Conservation (phyloP, 2,888 invertebrate genomes). For the Caradrina clavipalpis region DNA sequence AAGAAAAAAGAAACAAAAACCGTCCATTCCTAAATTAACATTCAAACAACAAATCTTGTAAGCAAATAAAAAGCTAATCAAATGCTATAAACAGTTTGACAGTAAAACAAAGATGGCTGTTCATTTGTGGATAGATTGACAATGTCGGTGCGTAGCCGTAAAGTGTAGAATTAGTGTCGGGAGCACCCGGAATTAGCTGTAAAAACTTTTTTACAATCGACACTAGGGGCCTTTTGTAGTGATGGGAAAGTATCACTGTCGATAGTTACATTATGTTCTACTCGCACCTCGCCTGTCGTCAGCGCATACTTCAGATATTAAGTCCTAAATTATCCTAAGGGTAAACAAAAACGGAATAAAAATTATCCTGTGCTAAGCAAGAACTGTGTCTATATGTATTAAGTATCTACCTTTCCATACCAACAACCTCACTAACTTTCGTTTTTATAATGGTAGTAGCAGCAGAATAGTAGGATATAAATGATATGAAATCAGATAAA, state of each 20-base stretch:
- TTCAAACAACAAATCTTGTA: conserved; percentile 53
- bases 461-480: too few relatives aligned
- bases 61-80: conserved; percentile 55
- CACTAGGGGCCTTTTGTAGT: conserved; percentile 67
- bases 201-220: conserved; percentile 89
- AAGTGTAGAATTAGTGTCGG: conserved; percentile 72
- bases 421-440: too few relatives aligned
- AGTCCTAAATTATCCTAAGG: too few relatives aligned
- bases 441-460: too few relatives aligned
- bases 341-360: too few relatives aligned
- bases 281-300: too few relatives aligned
- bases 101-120: conserved; percentile 80
- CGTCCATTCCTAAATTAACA: conserved; percentile 14
- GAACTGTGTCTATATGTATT: too few relatives aligned
- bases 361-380: too few relatives aligned
- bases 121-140: conserved; percentile 82
- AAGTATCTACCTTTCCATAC: too few relatives aligned
- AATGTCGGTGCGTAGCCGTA: conserved; percentile 73
- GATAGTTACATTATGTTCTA: conserved; percentile 8
- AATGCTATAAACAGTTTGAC: conserved; percentile 74
- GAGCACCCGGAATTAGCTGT: conserved; percentile 82
- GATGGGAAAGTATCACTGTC: conserved; percentile 42
- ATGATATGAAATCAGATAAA: too few relatives aligned
- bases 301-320: too few relatives aligned
- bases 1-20: neutral